A percentile compares a stretch with the other conserved stretches of the same genome.
These are phyloP conservation scores for Pelvicachromis taeniatus DNA, from an alignment of 2,113 vertebrate genomes.

Conservation along the genomic window DNA sequence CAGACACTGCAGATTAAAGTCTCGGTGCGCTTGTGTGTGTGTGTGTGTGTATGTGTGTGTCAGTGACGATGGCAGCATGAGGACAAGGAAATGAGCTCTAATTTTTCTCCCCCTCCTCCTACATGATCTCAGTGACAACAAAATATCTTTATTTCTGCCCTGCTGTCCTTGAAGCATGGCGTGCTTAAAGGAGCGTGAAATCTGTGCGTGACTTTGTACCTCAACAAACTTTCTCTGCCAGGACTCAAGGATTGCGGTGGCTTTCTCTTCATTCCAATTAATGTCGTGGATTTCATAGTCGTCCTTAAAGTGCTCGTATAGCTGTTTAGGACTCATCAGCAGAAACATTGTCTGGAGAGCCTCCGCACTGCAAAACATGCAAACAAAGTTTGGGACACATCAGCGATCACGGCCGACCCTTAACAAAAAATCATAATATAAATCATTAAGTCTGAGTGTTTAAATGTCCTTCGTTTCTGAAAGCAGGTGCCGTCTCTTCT, in stretches of 20 bases:
- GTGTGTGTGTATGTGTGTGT: not conserved
- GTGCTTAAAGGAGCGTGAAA: not conserved
- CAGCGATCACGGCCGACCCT: not conserved
- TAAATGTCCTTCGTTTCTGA: not conserved
- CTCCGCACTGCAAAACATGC: conserved; percentile 80
- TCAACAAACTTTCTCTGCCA: conserved; percentile 98
- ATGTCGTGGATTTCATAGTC: conserved; percentile 98
- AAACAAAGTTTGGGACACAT: not conserved
- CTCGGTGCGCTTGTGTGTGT: not conserved
- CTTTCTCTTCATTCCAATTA: conserved; percentile 96
- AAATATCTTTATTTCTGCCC: not conserved
- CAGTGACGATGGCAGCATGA: conserved; percentile 19
- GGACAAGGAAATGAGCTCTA: conserved; percentile 20
- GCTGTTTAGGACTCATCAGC: conserved; percentile 96
- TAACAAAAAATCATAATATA: not conserved
- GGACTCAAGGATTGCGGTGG: conserved; percentile 86
- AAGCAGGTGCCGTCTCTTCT: conserved; percentile 35
- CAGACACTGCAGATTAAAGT: conserved; percentile 47
- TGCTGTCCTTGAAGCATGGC: not conserved
- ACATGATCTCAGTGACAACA: not conserved
- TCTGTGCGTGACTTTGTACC: conserved; percentile 65
- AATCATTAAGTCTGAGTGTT: not conserved
- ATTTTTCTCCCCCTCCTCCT: not conserved
- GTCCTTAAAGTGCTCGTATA: conserved; percentile 95
- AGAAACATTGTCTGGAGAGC: conserved; percentile 97